phyloP scores from a whole-genome alignment of 2,113 vertebrate species.

The Jacana jacana region DNA sequence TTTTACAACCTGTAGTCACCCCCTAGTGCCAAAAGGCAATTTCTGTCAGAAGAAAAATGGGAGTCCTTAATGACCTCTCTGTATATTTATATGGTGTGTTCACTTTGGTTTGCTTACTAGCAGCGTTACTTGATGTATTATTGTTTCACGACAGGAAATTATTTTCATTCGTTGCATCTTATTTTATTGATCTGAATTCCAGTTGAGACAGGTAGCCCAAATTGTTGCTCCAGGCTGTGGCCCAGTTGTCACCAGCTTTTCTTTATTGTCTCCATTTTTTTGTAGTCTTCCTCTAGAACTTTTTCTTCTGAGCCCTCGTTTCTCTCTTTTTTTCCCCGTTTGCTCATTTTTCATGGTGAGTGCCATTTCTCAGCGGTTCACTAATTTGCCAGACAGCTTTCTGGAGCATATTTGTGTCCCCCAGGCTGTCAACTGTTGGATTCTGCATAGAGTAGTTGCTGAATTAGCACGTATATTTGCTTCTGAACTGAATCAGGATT shows the following conservation, averaged over 20 bases:
- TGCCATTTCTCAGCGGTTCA: background rate
- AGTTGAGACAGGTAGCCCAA: background rate
- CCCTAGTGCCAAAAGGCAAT: background rate
- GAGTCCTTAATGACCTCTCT: background rate
- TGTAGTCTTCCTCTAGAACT: background rate
- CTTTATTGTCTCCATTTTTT: background rate
- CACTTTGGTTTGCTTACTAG: background rate
- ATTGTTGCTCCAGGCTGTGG: background rate
- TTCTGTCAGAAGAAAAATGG: background rate
- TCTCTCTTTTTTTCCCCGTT: background rate
- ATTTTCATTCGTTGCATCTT: background rate
- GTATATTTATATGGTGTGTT: background rate
- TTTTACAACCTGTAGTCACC: background rate
- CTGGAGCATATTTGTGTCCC: background rate
- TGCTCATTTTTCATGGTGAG: background rate
- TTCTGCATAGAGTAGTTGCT: background rate
- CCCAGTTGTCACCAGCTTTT: background rate
- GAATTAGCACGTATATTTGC: background rate
- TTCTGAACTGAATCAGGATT: background rate
- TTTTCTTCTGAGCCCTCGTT: background rate
- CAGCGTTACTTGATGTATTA: background rate
- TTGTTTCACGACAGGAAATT: background rate
- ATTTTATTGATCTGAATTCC: background rate
- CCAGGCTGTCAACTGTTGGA: background rate
- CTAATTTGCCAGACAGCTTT: background rate